A percentile compares a stretch with the other conserved stretches of the same genome.
phyloP scores from a whole-genome alignment of 1,140 invertebrate species.

The Caerostris darwini region DNA sequence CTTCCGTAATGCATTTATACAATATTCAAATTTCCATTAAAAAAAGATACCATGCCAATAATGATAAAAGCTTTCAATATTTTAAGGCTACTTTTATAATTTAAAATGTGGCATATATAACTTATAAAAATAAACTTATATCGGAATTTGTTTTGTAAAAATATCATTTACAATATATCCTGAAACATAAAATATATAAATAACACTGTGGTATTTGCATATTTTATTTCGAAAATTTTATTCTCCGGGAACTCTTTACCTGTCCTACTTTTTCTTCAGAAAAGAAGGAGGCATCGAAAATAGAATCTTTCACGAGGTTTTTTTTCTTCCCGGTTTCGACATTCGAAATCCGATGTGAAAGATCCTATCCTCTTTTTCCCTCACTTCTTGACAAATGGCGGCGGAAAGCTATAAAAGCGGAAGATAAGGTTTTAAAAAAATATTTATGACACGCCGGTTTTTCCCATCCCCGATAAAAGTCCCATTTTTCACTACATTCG shows the following conservation, averaged over 20 bases:
- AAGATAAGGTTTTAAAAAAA: neutral
- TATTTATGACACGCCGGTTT: neutral
- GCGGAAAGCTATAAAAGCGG: neutral
- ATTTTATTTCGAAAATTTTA: neutral
- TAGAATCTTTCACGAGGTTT: neutral
- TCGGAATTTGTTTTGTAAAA: too few species aligned
- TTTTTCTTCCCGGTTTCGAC: neutral
- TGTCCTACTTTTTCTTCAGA: neutral
- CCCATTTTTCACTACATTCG: neutral
- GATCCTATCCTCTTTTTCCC: neutral
- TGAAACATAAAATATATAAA: too few species aligned
- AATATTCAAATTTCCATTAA: too few species aligned
- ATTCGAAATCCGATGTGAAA: constrained; percentile 9
- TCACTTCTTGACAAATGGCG: neutral
- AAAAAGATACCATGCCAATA: too few species aligned
- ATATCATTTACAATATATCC: too few species aligned
- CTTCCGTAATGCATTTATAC: too few species aligned
- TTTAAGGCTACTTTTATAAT: too few species aligned
- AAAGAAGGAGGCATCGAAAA: neutral
- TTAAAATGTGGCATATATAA: too few species aligned
- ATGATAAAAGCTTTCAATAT: too few species aligned
- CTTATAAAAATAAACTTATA: too few species aligned
- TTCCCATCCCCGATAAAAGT: neutral
- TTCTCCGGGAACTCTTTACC: neutral
- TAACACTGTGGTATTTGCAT: neutral